Conservation (phyloP, 2,888 invertebrate genomes). For the Polylopha cassiicola region DNA sequence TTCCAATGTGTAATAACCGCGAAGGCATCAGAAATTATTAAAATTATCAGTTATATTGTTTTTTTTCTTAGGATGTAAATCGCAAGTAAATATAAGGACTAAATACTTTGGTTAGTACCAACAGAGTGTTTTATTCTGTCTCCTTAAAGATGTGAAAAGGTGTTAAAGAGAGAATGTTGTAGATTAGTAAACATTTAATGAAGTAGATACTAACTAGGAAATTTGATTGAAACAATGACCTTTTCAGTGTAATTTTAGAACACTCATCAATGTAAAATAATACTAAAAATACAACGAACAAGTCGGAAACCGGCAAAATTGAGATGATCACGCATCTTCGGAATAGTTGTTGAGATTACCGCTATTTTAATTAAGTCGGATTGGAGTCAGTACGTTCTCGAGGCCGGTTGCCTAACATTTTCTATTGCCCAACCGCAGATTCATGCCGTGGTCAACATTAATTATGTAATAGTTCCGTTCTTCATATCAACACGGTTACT, state of each 20-base stretch:
- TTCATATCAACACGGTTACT: conserved; percentile 28
- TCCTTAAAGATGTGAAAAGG: no score
- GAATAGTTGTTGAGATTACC: not conserved
- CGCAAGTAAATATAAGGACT: no score
- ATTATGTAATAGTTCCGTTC: conserved; percentile 40
- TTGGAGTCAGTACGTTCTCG: conserved; percentile 33
- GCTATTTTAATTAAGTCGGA: conserved; percentile 22
- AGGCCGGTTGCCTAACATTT: conserved; percentile 44
- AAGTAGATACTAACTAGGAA: conserved; percentile 3
- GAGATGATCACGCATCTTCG: not conserved
- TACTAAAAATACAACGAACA: conserved; percentile 21
- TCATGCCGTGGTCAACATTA: conserved; percentile 39
- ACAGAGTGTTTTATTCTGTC: no score
- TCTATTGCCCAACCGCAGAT: conserved; percentile 34
- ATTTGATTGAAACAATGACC: conserved; percentile 17
- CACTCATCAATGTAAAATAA: conserved; percentile 20
- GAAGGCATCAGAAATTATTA: no score
- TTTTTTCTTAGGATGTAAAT: no score
- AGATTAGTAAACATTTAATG: no score
- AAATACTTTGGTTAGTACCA: no score
- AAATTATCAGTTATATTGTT: no score
- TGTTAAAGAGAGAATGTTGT: no score
- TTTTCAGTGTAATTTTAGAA: conserved; percentile 19
- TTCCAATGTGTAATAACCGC: no score
- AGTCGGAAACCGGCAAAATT: conserved; percentile 3